Conservation (phyloP, 2,113 vertebrate genomes). For the Psophia crepitans region DNA sequence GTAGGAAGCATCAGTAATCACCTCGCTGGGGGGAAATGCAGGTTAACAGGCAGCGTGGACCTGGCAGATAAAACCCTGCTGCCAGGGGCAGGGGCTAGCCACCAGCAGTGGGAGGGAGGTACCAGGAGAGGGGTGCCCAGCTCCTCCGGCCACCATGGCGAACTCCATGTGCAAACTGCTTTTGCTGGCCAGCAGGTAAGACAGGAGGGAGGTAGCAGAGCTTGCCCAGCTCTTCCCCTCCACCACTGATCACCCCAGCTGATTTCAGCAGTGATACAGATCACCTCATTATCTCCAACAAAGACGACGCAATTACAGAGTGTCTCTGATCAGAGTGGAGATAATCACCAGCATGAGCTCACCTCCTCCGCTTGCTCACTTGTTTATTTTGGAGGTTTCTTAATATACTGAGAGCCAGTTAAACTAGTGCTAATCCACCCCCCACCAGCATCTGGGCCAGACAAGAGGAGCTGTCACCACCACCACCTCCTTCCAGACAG, state of each 20-base stretch:
- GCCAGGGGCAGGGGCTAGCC: not conserved
- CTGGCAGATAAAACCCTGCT: not conserved
- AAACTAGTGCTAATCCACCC: not conserved
- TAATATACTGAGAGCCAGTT: not conserved
- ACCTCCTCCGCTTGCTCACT: not conserved
- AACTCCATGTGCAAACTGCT: constrained; percentile 52
- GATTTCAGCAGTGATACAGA: not conserved
- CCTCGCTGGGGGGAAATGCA: fast-evolving
- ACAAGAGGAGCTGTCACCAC: not conserved
- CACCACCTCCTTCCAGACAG: not conserved
- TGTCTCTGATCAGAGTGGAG: not conserved
- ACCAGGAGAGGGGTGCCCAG: not conserved
- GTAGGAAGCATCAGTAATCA: not conserved
- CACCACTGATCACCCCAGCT: not conserved
- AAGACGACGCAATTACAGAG: not conserved
- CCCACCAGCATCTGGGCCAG: not conserved
- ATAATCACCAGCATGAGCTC: not conserved
- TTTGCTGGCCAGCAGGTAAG: constrained; percentile 28
- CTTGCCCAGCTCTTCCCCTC: constrained; percentile 48
- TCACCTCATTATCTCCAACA: not conserved
- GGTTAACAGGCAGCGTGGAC: not conserved
- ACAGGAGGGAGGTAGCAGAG: not conserved
- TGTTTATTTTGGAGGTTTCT: not conserved
- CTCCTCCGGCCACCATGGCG: fast-evolving
- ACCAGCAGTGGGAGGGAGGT: not conserved